Conservation (phyloP, 2,797 vertebrate genomes). For the Tapera naevia region DNA sequence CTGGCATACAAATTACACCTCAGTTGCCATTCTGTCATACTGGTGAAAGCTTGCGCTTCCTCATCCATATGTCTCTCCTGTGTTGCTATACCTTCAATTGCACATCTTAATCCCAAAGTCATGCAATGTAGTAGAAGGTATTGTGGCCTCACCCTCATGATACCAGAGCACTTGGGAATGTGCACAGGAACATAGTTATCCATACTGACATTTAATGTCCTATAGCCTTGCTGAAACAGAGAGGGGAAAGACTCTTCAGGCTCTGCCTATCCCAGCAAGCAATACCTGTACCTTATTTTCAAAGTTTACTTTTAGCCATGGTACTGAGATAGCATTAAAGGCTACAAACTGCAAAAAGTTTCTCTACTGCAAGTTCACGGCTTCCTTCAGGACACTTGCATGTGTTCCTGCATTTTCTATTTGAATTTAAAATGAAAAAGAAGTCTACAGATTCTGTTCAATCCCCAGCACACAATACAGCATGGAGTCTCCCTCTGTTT, state of each 20-base stretch:
- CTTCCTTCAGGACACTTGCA: neutral
- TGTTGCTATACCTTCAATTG: neutral
- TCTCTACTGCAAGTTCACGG: neutral
- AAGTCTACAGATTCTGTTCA: neutral
- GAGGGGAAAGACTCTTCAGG: neutral
- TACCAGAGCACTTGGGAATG: neutral
- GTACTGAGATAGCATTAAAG: neutral
- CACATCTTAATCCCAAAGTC: neutral
- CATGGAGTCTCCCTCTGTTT: neutral
- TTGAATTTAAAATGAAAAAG: neutral
- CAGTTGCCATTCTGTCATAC: too few species aligned
- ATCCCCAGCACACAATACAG: neutral
- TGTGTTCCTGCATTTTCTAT: neutral
- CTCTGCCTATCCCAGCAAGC: neutral
- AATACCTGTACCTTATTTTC: neutral
- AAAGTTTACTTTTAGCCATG: neutral
- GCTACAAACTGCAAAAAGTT: neutral
- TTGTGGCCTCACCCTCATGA: neutral
- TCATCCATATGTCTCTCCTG: fast-evolving
- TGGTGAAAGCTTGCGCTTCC: neutral
- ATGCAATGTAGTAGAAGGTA: fast-evolving
- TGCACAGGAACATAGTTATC: neutral
- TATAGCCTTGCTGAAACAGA: neutral
- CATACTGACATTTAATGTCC: neutral
- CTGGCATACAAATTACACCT: neutral